A percentile compares a stretch with the other conserved stretches of the same genome.
phyloP scores from a whole-genome alignment of 37 sponge, comb jelly and placozoan species.

The Hormiphora californensis region DNA sequence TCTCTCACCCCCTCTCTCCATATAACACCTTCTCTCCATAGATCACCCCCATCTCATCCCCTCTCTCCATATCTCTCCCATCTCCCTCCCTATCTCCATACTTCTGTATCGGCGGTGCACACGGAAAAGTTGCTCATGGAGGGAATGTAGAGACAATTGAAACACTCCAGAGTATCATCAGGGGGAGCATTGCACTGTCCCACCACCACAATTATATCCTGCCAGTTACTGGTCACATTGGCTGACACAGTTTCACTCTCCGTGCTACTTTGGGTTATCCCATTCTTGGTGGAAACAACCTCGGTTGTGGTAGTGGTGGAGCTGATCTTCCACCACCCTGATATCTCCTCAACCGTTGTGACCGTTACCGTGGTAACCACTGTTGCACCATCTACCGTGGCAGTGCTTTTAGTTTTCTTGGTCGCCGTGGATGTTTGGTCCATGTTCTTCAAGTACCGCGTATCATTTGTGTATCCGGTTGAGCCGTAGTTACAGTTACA shows the following conservation, averaged over 20 bases:
- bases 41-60: no score
- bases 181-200: neutral
- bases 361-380: constrained; percentile 3
- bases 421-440: neutral
- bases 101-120: neutral
- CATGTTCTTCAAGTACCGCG: neutral
- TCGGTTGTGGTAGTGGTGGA: neutral
- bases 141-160: neutral
- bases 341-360: neutral
- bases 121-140: neutral
- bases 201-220: neutral
- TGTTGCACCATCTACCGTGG: neutral
- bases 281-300: neutral
- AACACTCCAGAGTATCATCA: neutral
- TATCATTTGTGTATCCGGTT: neutral
- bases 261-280: neutral
- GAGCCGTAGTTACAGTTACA: neutral
- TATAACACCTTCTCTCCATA: no score
- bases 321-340: constrained; percentile 12
- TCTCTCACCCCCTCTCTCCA: no score
- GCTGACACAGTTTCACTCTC: neutral
- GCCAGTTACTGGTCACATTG: constrained; percentile 12
- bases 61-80: no score
- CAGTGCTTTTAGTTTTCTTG: neutral
- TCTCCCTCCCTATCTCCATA: neutral